Conservation (phyloP, 2,113 vertebrate genomes). For the Thryonomys swinderianus region DNA sequence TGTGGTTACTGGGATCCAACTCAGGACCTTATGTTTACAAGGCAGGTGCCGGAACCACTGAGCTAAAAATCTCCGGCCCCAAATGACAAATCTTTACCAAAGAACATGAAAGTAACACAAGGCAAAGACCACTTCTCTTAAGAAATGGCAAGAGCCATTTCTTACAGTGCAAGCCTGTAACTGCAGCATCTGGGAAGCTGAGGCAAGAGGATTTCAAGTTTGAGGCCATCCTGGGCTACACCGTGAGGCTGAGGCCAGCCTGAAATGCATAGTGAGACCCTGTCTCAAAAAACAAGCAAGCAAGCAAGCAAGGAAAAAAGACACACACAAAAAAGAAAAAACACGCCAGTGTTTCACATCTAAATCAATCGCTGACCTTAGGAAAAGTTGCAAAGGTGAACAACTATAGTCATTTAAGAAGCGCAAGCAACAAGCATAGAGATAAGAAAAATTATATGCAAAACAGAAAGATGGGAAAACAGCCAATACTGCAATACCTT, state of each 20-base stretch:
- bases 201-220: neutral
- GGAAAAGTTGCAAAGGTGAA: neutral
- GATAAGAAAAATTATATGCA: too few species aligned
- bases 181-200: neutral
- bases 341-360: neutral
- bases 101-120: conserved; percentile 10
- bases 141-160: neutral
- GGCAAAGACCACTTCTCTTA: neutral
- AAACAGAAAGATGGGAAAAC: too few species aligned
- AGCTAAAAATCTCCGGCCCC: too few species aligned
- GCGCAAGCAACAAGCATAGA: too few species aligned
- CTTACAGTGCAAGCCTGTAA: neutral
- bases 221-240: neutral
- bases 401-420: too few species aligned
- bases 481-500: conserved; percentile 86
- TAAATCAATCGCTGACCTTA: neutral
- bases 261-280: neutral
- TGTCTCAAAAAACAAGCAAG: neutral
- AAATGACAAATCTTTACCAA: neutral
- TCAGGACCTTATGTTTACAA: too few species aligned
- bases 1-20: too few species aligned
- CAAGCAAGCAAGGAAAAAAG: too few species aligned
- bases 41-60: neutral
- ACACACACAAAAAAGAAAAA: neutral
- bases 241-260: neutral